phyloP scores from a whole-genome alignment of 1,140 invertebrate species.

The Callitettix versicolor region DNA sequence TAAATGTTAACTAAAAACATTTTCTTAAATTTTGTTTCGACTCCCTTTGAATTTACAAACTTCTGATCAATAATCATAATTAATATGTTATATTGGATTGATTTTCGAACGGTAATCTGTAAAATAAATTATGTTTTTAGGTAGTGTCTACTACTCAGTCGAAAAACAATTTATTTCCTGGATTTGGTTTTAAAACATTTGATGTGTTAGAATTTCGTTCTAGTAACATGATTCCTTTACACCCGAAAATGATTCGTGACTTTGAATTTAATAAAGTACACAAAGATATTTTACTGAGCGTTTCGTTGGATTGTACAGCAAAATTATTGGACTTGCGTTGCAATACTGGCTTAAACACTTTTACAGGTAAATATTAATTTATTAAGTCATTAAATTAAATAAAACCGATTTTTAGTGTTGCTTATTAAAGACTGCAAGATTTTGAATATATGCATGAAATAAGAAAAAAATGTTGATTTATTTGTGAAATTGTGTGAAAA shows the following conservation, averaged over 20 bases:
- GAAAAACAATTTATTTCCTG: slow-evolving; percentile 48
- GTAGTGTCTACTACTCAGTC: slow-evolving; percentile 17
- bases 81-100: too few species aligned
- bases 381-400: too few species aligned
- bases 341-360: slow-evolving; percentile 36
- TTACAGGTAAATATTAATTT: slow-evolving; percentile 28
- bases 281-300: slow-evolving; percentile 58
- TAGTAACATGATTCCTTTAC: slow-evolving; percentile 45
- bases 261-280: slow-evolving; percentile 56
- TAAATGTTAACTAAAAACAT: too few species aligned
- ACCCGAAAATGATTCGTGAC: slow-evolving; percentile 62
- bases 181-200: slow-evolving; percentile 68
- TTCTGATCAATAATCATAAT: too few species aligned
- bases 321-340: slow-evolving; percentile 55
- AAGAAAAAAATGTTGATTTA: too few species aligned
- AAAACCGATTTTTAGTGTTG: too few species aligned
- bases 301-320: slow-evolving; percentile 63
- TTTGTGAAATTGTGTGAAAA: too few species aligned
- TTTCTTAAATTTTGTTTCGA: too few species aligned
- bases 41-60: too few species aligned
- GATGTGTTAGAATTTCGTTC: slow-evolving; percentile 48
- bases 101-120: slow-evolving; percentile 38
- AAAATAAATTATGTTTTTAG: slow-evolving; percentile 3
- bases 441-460: too few species aligned
- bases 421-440: too few species aligned